phyloP scores from a whole-genome alignment of 1,140 invertebrate genomes.

The Rhagoletis pomonella region DNA sequence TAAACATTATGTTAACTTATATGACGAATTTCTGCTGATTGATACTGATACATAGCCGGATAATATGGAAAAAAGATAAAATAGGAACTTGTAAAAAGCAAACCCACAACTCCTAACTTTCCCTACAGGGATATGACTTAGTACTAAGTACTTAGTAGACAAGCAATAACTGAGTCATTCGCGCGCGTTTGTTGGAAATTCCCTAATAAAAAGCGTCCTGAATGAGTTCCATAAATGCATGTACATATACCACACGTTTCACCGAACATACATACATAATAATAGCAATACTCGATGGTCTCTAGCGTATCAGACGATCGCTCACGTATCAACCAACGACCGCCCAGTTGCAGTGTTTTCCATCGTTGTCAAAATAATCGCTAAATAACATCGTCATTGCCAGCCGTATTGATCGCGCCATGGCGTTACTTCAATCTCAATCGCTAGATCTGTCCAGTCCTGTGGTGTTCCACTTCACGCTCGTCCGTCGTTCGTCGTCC shows the following conservation, averaged over 20 bases:
- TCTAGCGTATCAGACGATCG: background rate
- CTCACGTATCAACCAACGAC: slow-evolving; percentile 36
- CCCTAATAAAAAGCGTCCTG: slow-evolving; percentile 13
- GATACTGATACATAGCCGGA: too few relatives aligned
- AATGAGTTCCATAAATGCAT: background rate
- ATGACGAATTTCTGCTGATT: too few relatives aligned
- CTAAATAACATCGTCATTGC: slow-evolving; percentile 44
- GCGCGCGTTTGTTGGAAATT: slow-evolving; percentile 4
- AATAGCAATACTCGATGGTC: background rate
- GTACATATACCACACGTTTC: background rate
- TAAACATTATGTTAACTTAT: too few relatives aligned
- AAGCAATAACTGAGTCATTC: background rate
- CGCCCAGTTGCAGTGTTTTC: slow-evolving; percentile 13
- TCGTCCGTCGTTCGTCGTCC: background rate
- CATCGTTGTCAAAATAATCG: slow-evolving; percentile 40
- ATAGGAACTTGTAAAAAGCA: too few relatives aligned
- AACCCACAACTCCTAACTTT: too few relatives aligned
- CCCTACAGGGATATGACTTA: too few relatives aligned
- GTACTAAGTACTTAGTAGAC: background rate
- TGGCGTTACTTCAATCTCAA: slow-evolving; percentile 40
- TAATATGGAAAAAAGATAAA: too few relatives aligned
- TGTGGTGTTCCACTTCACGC: background rate
- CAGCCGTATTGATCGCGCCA: background rate
- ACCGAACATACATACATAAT: background rate
- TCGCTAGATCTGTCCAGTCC: slow-evolving; percentile 33